Conservation (phyloP, 2,797 vertebrate genomes). For the Liasis olivaceus region DNA sequence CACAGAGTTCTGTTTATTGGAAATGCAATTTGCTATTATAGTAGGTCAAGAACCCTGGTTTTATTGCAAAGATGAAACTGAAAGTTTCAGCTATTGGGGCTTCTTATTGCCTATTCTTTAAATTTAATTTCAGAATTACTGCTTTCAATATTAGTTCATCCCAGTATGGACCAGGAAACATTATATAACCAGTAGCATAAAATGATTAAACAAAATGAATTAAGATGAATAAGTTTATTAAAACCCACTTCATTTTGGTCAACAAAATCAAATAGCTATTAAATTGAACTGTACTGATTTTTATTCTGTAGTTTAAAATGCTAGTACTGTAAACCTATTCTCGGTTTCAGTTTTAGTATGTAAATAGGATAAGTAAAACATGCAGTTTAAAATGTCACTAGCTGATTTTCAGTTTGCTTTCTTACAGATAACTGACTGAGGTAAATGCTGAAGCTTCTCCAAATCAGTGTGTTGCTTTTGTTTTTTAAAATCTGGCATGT, state of each 20-base stretch:
- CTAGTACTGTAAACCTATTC: background rate
- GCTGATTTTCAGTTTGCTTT: background rate
- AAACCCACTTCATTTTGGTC: background rate
- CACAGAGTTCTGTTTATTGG: background rate
- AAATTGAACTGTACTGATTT: background rate
- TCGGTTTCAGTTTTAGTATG: background rate
- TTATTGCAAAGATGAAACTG: background rate
- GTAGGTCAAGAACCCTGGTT: background rate
- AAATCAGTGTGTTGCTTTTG: background rate
- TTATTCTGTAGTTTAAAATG: background rate
- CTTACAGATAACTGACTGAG: background rate
- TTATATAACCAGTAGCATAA: background rate
- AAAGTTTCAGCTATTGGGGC: background rate
- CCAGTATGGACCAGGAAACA: background rate
- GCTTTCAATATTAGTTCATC: background rate
- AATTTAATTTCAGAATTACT: slow-evolving; percentile 1
- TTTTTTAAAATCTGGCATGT: background rate
- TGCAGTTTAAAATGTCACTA: background rate
- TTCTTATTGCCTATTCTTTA: background rate
- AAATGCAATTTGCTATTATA: background rate
- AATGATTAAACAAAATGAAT: background rate
- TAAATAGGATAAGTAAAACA: background rate
- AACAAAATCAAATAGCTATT: background rate
- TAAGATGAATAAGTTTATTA: background rate
- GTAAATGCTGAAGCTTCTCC: background rate